Evolutionary conservation across 1,140 invertebrate genomes (phyloP), one percentile per base, ranked within the genome.

Genomic region (Leptinotarsa lineolata): DNA sequence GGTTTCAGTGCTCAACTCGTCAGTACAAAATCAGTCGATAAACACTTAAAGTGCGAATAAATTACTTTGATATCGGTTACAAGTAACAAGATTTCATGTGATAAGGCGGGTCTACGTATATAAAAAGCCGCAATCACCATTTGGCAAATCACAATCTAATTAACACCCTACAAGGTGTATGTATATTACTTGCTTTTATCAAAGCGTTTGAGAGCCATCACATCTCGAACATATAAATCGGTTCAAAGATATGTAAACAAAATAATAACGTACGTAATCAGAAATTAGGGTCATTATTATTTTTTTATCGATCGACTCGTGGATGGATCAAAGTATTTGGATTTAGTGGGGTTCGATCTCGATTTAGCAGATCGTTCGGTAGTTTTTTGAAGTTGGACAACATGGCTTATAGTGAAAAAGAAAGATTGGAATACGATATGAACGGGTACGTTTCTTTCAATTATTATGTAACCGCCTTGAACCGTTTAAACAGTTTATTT

Each of bases 271-370:
- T 54, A 54, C 6, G 48, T 54, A 54, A 54, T 54, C 48, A 16
- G 48, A 54, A 63, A 63, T 63, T 22, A 63, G 20, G 24, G 61
- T 63, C 61, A 63, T 16, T 63, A 63, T 63, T 63, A 21, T 63
- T 18, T 30, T 21, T 63, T 63, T 18, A n/a, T 16, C 20, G 24
- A 54, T 54, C 48, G 48, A 54, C n/a, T 54, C 15, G 48, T 54
- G 48, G 48, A 18, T 54, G n/a, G 4, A 63, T 22, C 24, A 20
- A n/a, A 63, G 61, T 63, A 18, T 63, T 63, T 20, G 0, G 61
- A 63, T 22, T 22, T 63, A 63, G 61, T 63, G 61, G 24, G 15
- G 61, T 22, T 24, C 18, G 63, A 65, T 15, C 21, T 61, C 11
- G 12, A n/a, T n/a, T n/a, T n/a, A n/a, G n/a, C n/a, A n/a, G n/a